Base-by-base conservation (phyloP, 2,797 vertebrate species). In the Brachyrhaphis roseni region DNA sequence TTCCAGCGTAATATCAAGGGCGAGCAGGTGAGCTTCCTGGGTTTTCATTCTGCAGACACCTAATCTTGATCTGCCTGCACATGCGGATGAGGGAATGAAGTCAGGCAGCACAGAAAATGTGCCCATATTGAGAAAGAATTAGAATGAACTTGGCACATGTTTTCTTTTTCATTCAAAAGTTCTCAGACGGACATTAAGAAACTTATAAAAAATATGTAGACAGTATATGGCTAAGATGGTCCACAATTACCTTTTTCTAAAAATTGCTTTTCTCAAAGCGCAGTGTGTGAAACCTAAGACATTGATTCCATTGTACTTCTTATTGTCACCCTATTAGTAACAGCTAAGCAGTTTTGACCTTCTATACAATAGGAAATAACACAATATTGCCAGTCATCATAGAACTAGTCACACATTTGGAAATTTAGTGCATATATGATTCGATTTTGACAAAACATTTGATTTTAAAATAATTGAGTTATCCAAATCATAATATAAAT, bases 1-100 rank as follows among this genome's bases (percentile, higher is more conserved):
- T 95, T 94, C 88, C 90, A 85, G 91, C 90, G 91, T 91, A 94
- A 94, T 93, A 94, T 94, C 91, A 94, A 95, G 94, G 93, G 91
- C 90, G 87, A 93, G 92, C 93, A 93, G 93, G 93, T 94, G 94
- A 93, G 93, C 92, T 93, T 91, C 84, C 88, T 80, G 90, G 90
- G 89, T 94, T 94, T 94, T 93, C 92, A 93, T 94, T 93, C 91
- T 88, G 93, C 91, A 92, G 91, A 87, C 90, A 80, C 86, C 90
- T 95, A 94, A 95, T 94, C 92, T 95, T 89, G 90, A 94, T 95
- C 93, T 92, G 80, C 82, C 88, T 82, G 91, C 89, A 90, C 89
- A 91, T 88, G 91, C 87, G 91, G 85, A 90, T 80, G 91, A 91
- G 81, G 83, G 90, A 92, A 90, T 87, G 88, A 85, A 93, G 92